Percentiles rank a stretch among this genome's conserved stretches.
phyloP scores from a whole-genome alignment of 2,797 vertebrate genomes.

The Muscicapa comitata region DNA sequence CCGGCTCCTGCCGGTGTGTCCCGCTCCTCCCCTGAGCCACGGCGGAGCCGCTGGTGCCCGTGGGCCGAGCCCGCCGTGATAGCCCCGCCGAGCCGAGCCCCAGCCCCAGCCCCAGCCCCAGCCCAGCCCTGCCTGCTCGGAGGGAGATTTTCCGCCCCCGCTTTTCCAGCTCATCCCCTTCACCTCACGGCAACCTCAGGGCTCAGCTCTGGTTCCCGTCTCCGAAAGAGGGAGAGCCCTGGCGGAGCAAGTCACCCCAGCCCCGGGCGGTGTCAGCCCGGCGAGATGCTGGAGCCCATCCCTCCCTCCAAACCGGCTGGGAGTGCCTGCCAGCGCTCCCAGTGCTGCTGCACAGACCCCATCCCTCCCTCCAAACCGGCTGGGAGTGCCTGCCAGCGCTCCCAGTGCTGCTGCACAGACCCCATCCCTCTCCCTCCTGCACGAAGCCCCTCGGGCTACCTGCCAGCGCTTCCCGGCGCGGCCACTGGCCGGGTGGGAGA shows the following conservation, averaged over 20 bases:
- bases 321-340: neutral
- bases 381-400: no score
- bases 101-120: neutral
- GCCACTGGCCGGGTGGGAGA: neutral
- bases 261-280: neutral
- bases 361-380: neutral
- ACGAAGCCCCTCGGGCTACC: neutral
- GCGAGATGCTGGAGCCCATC: neutral
- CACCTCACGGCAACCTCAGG: neutral
- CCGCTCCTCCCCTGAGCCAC: neutral
- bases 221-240: neutral
- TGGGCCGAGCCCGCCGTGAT: neutral
- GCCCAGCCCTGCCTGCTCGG: neutral
- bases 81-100: neutral
- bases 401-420: no score
- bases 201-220: neutral
- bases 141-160: neutral
- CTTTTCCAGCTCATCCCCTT: neutral
- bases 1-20: neutral
- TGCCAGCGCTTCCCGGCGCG: neutral
- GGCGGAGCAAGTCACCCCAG: neutral
- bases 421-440: neutral
- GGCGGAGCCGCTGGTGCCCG: neutral
- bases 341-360: neutral
- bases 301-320: neutral